Percentiles rank a stretch among this genome's conserved stretches.
Evolutionary conservation across 2,113 vertebrate species (phyloP).

Genomic region (Pristiophorus japonicus): DNA sequence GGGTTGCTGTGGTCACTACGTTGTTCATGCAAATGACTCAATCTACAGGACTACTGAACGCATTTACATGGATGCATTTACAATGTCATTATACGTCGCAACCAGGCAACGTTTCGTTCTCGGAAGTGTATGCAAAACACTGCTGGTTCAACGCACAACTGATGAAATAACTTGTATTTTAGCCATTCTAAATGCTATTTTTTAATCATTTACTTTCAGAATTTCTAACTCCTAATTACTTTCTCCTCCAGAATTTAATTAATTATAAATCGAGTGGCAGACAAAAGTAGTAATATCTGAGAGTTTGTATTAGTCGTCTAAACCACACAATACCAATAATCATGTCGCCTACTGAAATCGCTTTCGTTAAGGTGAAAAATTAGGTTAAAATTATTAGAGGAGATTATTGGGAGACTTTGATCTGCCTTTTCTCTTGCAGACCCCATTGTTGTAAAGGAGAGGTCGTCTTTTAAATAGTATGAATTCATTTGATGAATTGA

Average conservation of each 20-base stretch:
- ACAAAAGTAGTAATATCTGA: background rate
- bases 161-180: background rate
- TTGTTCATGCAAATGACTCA: background rate
- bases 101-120: background rate
- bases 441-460: background rate
- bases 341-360: background rate
- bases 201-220: background rate
- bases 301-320: background rate
- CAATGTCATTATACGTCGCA: background rate
- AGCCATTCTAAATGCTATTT: background rate
- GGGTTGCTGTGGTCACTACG: background rate
- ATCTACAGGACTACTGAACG: background rate
- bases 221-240: background rate
- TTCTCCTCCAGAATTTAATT: background rate
- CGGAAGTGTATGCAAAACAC: background rate
- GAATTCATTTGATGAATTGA: conserved; percentile 13
- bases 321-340: background rate
- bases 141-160: background rate
- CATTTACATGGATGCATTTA: background rate
- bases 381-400: conserved; percentile 15
- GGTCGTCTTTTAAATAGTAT: background rate
- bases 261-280: background rate
- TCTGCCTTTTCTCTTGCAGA: background rate
- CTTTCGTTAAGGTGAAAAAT: background rate
- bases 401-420: background rate